Evolutionary conservation across 92 coral and sea anemone genomes (phyloP), one percentile per base, ranked within the genome.

Genomic region (Parazoanthus swiftii): DNA sequence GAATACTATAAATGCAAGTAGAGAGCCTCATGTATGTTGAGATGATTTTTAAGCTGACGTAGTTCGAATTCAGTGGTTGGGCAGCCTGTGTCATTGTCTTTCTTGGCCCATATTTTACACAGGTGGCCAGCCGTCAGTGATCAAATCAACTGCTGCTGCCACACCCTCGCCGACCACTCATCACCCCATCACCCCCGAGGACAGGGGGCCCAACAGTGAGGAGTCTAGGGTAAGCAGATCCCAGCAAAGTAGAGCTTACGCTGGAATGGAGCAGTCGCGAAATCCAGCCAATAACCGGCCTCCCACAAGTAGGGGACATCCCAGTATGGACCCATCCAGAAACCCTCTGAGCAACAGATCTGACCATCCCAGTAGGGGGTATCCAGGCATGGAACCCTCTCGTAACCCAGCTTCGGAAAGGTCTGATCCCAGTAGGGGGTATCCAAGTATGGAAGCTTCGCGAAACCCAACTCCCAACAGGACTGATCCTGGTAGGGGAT

Each of bases 231-330:
- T 51, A 29, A 33, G 33, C 78, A 84, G 37, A 71, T 7, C 87
- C 29, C 8, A 44, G 39, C 20, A 66, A 14, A 44, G 68, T 13
- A 71, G 87, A 21, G 77, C 44, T 6, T 84, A 44, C 72, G 1
- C 87, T 29, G 14, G 56, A 23, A 46, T 72, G 25, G 89, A 72
- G 83, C 66, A 73, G 42, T 76, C 36, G 70, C 85, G 86, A 91
- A 91, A 74, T 80, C 89, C 90, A 29, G 77, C 88, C 91, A 91
- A 83, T 81, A 84, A 77, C 71, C 92, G 94, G 92, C 85, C 95
- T 63, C 93, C 84, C 0, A 36, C 89, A 16, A 35, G 13, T 58
- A 80, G 85, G 29, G 72, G 21, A n/a, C 65, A 54, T 58, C 44
- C 71, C 43, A 29, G 72, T 56, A 33, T 80, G 70, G 39, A 80